Base-by-base conservation (phyloP, 2,113 vertebrate species). In the Oncorhynchus tshawytscha region DNA sequence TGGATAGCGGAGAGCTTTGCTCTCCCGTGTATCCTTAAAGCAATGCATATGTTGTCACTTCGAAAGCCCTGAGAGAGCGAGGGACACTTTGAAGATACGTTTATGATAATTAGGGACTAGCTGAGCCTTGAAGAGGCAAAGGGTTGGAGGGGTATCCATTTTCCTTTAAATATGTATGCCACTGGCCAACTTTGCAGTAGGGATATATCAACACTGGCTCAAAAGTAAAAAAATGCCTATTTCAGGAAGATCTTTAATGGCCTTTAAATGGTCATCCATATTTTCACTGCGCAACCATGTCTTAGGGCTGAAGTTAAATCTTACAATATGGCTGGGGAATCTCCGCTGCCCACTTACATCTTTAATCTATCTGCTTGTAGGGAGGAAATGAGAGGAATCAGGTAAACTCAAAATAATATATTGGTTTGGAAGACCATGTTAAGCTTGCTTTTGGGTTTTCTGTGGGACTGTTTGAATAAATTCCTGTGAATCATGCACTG, bases 151-250 rank as follows among this genome's bases (percentile, higher is more conserved):
- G 5, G 3, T 77, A 85, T 78, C 75, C 78, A 82, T 80, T 39
- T 68, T 2, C 66, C 22, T 70, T 78, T 59, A 65, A 76, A 78
- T 79, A 76, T 78, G 75, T 18, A 64, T 72, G 54, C 15, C 74
- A 70, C 66, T 67, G 74, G 64, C 59, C 73, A 75, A 54, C 71
- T 60, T 60, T 81, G 73, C 74, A 48, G 54, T 48, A 39, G 67
- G 60, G 57, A 83, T 76, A 71, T 77, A 74, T 78, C 72, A 80
- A 67, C 74, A 49, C 29, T 39, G 73, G 60, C 72, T 54, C 51
- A 3, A 18, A 54, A 54, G 15, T 54, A 54, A 39, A 39, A 39
- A 25, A 22, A 25, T 48, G 59, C 54, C 72, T 72, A 77, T 77
- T 82, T 70, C 67, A 12, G 67, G 29, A 39, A 71, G 39, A 66